These are phyloP conservation scores for Turritopsis dohrnii DNA, from an alignment of 30 jellyfish, hydroid and myxozoan genomes.

Conservation along the genomic window DNA sequence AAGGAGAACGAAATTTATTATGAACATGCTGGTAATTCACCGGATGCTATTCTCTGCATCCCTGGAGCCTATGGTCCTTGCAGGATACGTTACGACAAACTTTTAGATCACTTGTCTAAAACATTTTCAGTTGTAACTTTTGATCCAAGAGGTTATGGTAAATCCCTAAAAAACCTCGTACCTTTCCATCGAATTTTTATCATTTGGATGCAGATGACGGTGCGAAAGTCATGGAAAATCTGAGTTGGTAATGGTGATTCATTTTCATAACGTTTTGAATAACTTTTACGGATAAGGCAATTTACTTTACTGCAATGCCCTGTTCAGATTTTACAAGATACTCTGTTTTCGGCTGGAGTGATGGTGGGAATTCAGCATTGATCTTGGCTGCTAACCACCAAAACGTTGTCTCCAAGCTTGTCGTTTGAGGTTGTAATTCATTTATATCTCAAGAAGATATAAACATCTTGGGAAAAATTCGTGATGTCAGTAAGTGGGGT, in stretches of 20 bases:
- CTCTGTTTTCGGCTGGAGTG: constrained; percentile 83
- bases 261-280: not conserved
- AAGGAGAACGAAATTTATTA: constrained; percentile 21
- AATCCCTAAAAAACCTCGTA: constrained; percentile 63
- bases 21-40: constrained; percentile 23
- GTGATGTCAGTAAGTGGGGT: constrained; percentile 72
- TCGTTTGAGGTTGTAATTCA: constrained; percentile 72
- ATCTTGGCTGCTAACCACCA: constrained; percentile 61
- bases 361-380: constrained; percentile 76
- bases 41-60: constrained; percentile 49
- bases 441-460: constrained; percentile 54
- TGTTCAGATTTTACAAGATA: constrained; percentile 52
- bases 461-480: constrained; percentile 18
- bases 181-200: constrained; percentile 52
- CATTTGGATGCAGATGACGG: constrained; percentile 89
- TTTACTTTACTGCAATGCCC: not conserved
- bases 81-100: constrained; percentile 57
- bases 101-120: constrained; percentile 40
- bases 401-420: constrained; percentile 40
- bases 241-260: constrained; percentile 56
- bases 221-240: constrained; percentile 56
- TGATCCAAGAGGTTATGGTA: constrained; percentile 94
- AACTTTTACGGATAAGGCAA: not conserved
- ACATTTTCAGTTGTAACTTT: constrained; percentile 54
- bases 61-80: constrained; percentile 90